Evolutionary conservation across 2,113 vertebrate genomes (phyloP).

Genomic region (Trematocara stigmaticum): DNA sequence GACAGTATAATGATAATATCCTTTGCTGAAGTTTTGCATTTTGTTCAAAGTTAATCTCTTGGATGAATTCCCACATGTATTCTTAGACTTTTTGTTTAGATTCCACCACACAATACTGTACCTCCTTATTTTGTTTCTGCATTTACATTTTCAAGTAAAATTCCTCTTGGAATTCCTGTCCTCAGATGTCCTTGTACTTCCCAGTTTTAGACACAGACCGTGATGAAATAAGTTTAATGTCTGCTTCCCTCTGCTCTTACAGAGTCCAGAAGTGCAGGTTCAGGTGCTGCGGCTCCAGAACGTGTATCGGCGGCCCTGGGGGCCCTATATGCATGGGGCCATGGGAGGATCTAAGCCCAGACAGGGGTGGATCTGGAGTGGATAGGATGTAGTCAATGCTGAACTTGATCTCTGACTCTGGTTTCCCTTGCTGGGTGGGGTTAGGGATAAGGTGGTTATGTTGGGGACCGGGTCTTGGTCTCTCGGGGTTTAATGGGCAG

Average conservation of each 20-base stretch:
- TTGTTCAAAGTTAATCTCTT: conserved; percentile 8
- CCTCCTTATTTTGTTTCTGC: not conserved
- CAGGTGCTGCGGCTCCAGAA: conserved; percentile 77
- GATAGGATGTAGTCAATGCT: conserved; percentile 98
- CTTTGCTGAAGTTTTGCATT: not conserved
- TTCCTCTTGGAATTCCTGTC: not conserved
- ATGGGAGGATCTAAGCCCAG: conserved; percentile 70
- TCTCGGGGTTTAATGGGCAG: conserved; percentile 60
- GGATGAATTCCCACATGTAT: not conserved
- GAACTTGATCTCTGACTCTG: conserved; percentile 90
- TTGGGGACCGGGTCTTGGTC: conserved; percentile 42
- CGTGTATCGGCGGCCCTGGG: conserved; percentile 62
- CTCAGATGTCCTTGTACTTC: not conserved
- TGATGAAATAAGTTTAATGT: not conserved
- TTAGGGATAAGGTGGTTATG: conserved; percentile 42
- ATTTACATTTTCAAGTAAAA: not conserved
- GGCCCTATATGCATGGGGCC: conserved; percentile 35
- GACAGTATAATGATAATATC: conserved; percentile 10
- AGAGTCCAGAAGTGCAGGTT: conserved; percentile 86
- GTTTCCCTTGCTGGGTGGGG: conserved; percentile 67
- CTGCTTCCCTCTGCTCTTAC: conserved; percentile 44
- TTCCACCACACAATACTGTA: conserved; percentile 11
- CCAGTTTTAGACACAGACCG: not conserved
- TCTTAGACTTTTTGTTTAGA: not conserved
- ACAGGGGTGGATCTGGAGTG: conserved; percentile 81